These are phyloP conservation scores for Ploceus nigricollis DNA, from an alignment of 2,113 vertebrate species.

Conservation along the genomic window DNA sequence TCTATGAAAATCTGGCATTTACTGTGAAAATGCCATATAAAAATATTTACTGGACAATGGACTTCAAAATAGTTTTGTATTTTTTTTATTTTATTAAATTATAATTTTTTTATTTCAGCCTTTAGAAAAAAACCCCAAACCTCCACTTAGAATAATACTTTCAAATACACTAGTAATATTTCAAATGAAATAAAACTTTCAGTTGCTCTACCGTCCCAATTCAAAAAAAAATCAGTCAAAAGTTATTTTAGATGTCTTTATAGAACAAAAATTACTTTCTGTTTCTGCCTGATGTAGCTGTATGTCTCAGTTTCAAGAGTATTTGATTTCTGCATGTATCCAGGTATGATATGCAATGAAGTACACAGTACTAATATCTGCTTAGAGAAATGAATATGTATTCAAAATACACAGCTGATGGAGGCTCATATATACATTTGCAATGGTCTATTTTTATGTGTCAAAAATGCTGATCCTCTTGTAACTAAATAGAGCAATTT, in stretches of 20 bases:
- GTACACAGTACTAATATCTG: not conserved
- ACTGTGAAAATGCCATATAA: not conserved
- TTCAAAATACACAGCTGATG: not conserved
- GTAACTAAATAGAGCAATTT: not conserved
- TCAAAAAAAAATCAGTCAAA: not conserved
- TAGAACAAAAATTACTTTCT: not conserved
- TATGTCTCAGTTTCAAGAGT: not conserved
- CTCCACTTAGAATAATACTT: not conserved
- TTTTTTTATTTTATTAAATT: not conserved
- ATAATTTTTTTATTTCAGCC: not conserved
- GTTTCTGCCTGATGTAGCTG: not conserved
- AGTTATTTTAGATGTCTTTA: not conserved
- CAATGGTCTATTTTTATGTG: not conserved
- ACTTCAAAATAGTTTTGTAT: not conserved
- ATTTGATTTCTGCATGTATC: not conserved
- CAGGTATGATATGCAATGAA: not conserved
- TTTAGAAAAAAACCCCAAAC: not conserved
- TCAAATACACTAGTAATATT: not conserved
- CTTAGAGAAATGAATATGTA: not conserved
- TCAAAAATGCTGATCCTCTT: not conserved
- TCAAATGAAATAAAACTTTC: not conserved
- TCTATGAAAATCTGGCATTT: not conserved
- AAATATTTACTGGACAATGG: not conserved
- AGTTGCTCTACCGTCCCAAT: rapidly evolving
- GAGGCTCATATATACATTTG: not conserved